These are phyloP conservation scores for Crotalus viridis DNA, from an alignment of 2,113 vertebrate genomes.

Conservation along the genomic window DNA sequence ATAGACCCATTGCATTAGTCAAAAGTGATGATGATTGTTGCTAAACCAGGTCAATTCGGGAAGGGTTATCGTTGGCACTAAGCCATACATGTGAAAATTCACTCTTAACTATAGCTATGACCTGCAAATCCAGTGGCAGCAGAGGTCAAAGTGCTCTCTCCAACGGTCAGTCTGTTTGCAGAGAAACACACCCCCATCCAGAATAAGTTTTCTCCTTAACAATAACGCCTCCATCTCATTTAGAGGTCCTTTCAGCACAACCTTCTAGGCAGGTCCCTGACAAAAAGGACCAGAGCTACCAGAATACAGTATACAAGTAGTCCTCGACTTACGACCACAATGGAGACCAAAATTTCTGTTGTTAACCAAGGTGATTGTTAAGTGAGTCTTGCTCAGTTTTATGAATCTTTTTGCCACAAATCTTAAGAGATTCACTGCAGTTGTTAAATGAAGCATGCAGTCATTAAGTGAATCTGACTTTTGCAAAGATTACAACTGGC, in stretches of 20 bases:
- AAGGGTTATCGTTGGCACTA: not conserved
- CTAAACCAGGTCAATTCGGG: not conserved
- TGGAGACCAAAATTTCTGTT: not conserved
- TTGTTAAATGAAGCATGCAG: not conserved
- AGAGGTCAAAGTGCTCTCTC: not conserved
- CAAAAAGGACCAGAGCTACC: not conserved
- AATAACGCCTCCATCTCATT: not conserved
- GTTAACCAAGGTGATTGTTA: not conserved
- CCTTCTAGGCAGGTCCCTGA: not conserved
- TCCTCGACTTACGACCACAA: fast-evolving
- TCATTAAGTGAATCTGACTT: not conserved
- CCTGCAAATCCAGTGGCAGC: not conserved
- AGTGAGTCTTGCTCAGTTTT: not conserved
- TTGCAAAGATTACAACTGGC: not conserved
- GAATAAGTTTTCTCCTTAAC: not conserved
- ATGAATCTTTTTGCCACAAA: not conserved
- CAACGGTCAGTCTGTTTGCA: not conserved
- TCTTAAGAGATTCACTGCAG: not conserved
- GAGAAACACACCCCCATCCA: not conserved
- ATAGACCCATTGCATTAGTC: not conserved
- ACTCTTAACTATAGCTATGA: not conserved
- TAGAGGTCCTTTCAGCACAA: not conserved
- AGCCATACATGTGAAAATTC: not conserved
- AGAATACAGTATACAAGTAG: not conserved
- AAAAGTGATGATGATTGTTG: not conserved